These are phyloP conservation scores for Lydus trimaculatus DNA, from an alignment of 2,888 invertebrate species.

Conservation along the genomic window DNA sequence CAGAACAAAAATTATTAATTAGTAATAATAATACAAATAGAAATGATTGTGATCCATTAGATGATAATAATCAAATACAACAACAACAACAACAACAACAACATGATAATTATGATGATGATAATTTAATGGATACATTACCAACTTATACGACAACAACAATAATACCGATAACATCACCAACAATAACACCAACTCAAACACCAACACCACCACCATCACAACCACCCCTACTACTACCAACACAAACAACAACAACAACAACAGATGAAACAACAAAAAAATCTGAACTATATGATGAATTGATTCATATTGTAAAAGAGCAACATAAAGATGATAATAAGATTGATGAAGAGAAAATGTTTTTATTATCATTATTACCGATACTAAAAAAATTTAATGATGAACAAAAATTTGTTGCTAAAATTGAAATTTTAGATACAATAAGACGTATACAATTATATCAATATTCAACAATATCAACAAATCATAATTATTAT, in stretches of 20 bases:
- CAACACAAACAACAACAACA: background rate
- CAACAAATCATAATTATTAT: background rate
- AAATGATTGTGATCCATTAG: background rate
- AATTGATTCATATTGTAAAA: background rate
- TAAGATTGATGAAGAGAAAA: background rate
- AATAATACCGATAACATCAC: background rate
- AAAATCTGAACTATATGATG: background rate
- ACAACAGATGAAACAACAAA: background rate
- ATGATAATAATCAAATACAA: background rate
- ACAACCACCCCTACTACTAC: background rate
- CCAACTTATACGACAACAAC: background rate
- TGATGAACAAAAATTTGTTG: conserved; percentile 5
- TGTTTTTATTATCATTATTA: background rate
- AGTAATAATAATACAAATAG: background rate
- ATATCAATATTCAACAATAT: background rate
- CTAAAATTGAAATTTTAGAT: conserved; percentile 7
- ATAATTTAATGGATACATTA: background rate
- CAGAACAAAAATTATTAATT: background rate
- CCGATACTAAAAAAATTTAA: background rate
- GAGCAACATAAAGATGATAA: background rate
- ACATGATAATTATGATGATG: background rate
- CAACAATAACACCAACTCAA: background rate
- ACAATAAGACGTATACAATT: background rate
- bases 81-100: no score
- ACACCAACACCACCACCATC: background rate